Evolutionary conservation across 1,140 invertebrate species (phyloP).

Genomic region (Acromyrmex echinatior): DNA sequence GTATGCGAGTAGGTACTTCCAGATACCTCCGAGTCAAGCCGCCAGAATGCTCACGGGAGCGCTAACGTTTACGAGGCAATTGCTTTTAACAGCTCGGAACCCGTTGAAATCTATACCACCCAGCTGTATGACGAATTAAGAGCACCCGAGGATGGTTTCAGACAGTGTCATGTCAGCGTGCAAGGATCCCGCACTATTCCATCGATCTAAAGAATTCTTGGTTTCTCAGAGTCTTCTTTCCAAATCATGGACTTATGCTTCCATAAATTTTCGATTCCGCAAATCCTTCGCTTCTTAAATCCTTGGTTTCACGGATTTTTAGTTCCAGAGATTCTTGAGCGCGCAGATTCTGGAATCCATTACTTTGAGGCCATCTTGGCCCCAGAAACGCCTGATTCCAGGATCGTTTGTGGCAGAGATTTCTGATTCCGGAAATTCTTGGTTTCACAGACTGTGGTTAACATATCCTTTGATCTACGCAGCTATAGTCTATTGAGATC

Average conservation of each 20-base stretch:
- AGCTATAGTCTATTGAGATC: conserved; percentile 20
- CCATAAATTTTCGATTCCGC: conserved; percentile 32
- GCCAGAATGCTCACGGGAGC: conserved; percentile 71
- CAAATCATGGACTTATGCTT: conserved; percentile 38
- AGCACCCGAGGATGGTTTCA: background rate
- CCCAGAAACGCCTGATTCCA: conserved; percentile 19
- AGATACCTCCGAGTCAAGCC: conserved; percentile 75
- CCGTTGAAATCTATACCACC: conserved; percentile 28
- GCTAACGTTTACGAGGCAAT: conserved; percentile 79
- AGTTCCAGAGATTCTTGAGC: conserved; percentile 26
- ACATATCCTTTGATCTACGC: conserved; percentile 54
- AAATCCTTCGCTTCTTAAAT: conserved; percentile 43
- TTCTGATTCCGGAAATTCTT: conserved; percentile 40
- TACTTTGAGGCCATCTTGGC: background rate
- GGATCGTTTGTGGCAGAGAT: conserved; percentile 37
- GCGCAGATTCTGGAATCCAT: conserved; percentile 38
- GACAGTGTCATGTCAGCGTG: background rate
- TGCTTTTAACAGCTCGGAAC: conserved; percentile 63
- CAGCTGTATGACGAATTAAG: conserved; percentile 26
- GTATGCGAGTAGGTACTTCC: conserved; percentile 41
- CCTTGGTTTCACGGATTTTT: conserved; percentile 51
- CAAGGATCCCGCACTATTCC: background rate
- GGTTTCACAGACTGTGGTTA: conserved; percentile 33
- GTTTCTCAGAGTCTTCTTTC: conserved; percentile 2
- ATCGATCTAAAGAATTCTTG: conserved; percentile 5